These are phyloP conservation scores for Strigops habroptila DNA, from an alignment of 2,113 vertebrate genomes.

Conservation along the genomic window DNA sequence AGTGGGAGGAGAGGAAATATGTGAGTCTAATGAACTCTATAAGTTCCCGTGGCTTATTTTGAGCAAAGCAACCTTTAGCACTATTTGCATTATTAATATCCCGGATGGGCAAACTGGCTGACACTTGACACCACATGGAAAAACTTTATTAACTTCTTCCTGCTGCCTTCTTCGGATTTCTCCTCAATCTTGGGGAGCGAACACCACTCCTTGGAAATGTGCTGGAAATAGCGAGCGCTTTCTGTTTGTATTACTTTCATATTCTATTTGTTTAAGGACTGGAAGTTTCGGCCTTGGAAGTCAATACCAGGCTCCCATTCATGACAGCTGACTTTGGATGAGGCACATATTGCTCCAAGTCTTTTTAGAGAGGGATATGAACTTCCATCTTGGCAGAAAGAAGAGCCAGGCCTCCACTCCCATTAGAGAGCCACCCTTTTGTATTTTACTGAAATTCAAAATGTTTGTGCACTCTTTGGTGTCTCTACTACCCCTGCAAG, in stretches of 20 bases:
- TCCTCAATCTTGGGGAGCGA: neutral
- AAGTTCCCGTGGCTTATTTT: constrained; percentile 48
- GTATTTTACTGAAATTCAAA: neutral
- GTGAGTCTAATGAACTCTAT: constrained; percentile 46
- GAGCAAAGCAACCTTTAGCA: constrained; percentile 38
- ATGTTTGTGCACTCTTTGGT: fast-evolving
- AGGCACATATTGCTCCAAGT: neutral
- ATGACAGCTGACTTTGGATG: neutral
- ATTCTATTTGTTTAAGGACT: neutral
- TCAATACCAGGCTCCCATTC: neutral
- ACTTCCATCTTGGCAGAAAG: neutral
- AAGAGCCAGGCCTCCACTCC: neutral
- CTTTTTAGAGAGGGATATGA: neutral
- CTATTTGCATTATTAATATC: constrained; percentile 62
- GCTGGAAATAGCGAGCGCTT: neutral
- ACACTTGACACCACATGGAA: constrained; percentile 31
- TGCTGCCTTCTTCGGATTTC: constrained; percentile 18
- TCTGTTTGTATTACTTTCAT: neutral
- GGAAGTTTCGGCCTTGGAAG: neutral
- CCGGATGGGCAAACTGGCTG: constrained; percentile 44
- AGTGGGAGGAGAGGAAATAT: constrained; percentile 23
- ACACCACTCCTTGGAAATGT: neutral
- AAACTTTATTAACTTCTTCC: constrained; percentile 34
- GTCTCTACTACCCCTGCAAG: neutral
- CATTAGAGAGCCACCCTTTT: neutral